A percentile compares a stretch with the other conserved stretches of the same genome.
Evolutionary conservation across 2,113 vertebrate species (phyloP).

Genomic region (Colaptes auratus): DNA sequence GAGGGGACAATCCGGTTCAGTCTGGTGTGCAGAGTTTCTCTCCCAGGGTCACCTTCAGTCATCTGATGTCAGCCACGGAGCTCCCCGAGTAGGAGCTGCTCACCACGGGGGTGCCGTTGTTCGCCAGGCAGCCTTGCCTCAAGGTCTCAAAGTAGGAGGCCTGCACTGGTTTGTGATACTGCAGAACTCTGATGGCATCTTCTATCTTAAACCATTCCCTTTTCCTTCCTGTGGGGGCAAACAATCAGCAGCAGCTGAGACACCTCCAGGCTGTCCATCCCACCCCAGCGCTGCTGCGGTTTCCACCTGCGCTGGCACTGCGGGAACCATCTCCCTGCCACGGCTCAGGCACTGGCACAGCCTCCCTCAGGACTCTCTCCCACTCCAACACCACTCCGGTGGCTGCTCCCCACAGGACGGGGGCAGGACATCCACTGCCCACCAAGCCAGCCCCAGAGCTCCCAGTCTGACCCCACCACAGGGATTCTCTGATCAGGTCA

Average conservation of each 20-base stretch:
- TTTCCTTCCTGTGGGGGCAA: slow-evolving; percentile 90
- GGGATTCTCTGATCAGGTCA: neutral
- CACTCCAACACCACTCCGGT: neutral
- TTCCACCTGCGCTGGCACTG: neutral
- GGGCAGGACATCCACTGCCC: neutral
- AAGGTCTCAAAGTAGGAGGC: slow-evolving; percentile 93
- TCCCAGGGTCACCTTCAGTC: slow-evolving; percentile 78
- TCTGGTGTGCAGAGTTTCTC: slow-evolving; percentile 67
- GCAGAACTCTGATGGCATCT: slow-evolving; percentile 92
- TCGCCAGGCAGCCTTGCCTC: slow-evolving; percentile 90
- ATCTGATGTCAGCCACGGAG: slow-evolving; percentile 94
- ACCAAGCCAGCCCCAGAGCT: neutral
- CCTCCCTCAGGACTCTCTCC: neutral
- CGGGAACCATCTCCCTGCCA: neutral
- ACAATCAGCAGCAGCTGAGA: slow-evolving; percentile 8
- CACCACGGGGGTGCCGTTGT: slow-evolving; percentile 93
- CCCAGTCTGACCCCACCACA: accelerated
- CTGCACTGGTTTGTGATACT: slow-evolving; percentile 96
- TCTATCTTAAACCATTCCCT: slow-evolving; percentile 98
- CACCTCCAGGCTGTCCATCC: neutral
- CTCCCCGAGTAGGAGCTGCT: slow-evolving; percentile 89
- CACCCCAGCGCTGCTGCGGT: no score
- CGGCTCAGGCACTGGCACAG: neutral
- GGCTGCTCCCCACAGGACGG: neutral
- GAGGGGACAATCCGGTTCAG: slow-evolving; percentile 68